These are phyloP conservation scores for Oxyruncus cristatus DNA, from an alignment of 2,113 vertebrate species.

Conservation along the genomic window DNA sequence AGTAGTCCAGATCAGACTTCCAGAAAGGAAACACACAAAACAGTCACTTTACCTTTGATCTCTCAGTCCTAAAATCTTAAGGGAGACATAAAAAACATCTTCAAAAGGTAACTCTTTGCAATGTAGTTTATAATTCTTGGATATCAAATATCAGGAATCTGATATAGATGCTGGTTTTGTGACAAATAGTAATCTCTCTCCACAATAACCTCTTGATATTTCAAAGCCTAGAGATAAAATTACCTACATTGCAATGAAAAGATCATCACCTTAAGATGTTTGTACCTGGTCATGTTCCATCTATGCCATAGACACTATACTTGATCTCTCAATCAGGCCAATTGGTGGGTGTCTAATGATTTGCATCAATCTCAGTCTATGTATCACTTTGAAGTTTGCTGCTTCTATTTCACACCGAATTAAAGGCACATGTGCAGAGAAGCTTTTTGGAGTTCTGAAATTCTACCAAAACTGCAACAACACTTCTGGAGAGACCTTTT, in stretches of 20 bases:
- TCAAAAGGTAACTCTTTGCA: background rate
- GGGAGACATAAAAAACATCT: background rate
- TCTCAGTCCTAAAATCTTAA: background rate
- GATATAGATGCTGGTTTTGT: background rate
- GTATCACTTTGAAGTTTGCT: background rate
- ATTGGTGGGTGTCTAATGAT: background rate
- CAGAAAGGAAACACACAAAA: background rate
- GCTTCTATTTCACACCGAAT: background rate
- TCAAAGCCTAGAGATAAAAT: background rate
- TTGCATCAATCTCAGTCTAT: background rate
- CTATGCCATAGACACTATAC: background rate
- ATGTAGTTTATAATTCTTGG: background rate
- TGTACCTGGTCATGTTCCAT: background rate
- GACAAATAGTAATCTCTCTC: background rate
- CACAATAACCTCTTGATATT: background rate
- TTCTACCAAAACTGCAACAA: background rate
- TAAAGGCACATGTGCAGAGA: background rate
- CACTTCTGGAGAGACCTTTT: background rate
- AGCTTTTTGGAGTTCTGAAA: background rate
- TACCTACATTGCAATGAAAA: background rate
- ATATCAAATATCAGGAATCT: background rate
- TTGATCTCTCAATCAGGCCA: background rate
- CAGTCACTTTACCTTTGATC: background rate
- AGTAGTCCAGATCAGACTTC: background rate
- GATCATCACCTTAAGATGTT: rapidly evolving